Evolutionary conservation across 2,888 invertebrate species (phyloP).

Genomic region (Timema cristinae): DNA sequence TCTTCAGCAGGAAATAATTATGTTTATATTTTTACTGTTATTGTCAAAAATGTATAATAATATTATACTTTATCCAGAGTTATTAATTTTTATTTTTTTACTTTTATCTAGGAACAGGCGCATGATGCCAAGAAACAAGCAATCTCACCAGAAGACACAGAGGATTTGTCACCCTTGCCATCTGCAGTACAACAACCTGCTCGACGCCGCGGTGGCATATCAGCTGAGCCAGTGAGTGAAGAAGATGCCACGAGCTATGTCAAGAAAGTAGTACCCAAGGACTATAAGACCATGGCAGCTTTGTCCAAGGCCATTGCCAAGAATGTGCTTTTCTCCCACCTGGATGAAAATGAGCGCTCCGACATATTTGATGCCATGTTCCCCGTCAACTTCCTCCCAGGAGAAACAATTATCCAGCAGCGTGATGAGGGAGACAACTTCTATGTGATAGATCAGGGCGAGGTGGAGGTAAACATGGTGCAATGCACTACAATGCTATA

Average conservation of each 20-base stretch:
- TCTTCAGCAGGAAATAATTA: too few relatives aligned
- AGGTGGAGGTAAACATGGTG: conserved; percentile 70
- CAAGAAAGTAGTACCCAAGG: conserved; percentile 99
- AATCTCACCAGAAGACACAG: conserved; percentile 78
- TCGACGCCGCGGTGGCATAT: conserved; percentile 91
- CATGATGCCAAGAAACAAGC: conserved; percentile 81
- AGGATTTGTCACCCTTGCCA: conserved; percentile 82
- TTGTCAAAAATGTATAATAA: too few relatives aligned
- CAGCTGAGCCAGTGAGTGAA: conserved; percentile 96
- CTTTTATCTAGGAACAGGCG: conserved; percentile 71
- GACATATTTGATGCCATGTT: conserved; percentile 99
- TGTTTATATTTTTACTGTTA: too few relatives aligned
- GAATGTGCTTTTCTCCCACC: conserved; percentile 95
- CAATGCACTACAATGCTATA: too few relatives aligned
- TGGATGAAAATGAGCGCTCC: conserved; percentile 94
- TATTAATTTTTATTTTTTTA: conserved; percentile 43
- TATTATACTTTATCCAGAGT: too few relatives aligned
- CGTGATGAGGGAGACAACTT: conserved; percentile 99
- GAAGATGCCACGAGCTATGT: conserved; percentile 98
- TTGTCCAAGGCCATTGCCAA: conserved; percentile 96
- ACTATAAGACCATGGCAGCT: conserved; percentile 99
- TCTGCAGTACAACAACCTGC: conserved; percentile 67
- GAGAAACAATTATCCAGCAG: conserved; percentile 95
- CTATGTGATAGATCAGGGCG: conserved; percentile 97
- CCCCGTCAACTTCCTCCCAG: conserved; percentile 88